Base-by-base conservation (phyloP, 2,888 invertebrate genomes). In the Smittia aterrima region DNA sequence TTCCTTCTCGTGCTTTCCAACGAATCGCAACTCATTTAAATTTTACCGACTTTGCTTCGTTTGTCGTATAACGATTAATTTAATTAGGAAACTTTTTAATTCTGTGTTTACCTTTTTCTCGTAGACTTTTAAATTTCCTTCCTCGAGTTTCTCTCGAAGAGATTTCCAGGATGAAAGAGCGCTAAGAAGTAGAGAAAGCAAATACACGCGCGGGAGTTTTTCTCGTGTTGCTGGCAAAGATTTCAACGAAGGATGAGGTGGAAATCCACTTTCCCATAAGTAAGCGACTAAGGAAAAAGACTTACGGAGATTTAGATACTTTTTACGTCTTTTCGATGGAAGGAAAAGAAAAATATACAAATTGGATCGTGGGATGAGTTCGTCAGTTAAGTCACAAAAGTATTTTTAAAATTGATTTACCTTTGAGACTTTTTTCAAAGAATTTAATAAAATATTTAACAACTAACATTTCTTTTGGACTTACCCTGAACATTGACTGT, bases 81-180 rank as follows among this genome's bases (percentile, higher is more conserved):
- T 67, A 67, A 67, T 67, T 67, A 67, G 38, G 67, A 67, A 67
- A 67, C 67, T 67, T 67, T 67, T 67, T 67, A 67, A 40, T 67
- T 67, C 16, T 67, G n/a, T 67, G 67, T 67, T 67, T 67, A 67
- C 67, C 67, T 67, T 67, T 67, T 67, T 41, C n/a, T 6, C 64
- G 64, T 27, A 4, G 47, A 58, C 22, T 67, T n/a, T n/a, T n/a
- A n/a, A n/a, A n/a, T n/a, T n/a, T n/a, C n/a, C n/a, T n/a, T 67
- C 22, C 18, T 1, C 18, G 40, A 40, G 2, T 20, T 40, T 67
- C 27, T 32, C 64, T 40, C 20, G 16, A 27, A 18, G 32, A 32
- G 27, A 27, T 66, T 66, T 18, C 11, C 58, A 2, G 47, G 47
- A 47, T 47, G 16, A 58, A 22, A 58, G 16, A 47, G n/a, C 47